These are phyloP conservation scores for Anadara kagoshimensis DNA, from an alignment of 1,140 invertebrate species.

Conservation along the genomic window DNA sequence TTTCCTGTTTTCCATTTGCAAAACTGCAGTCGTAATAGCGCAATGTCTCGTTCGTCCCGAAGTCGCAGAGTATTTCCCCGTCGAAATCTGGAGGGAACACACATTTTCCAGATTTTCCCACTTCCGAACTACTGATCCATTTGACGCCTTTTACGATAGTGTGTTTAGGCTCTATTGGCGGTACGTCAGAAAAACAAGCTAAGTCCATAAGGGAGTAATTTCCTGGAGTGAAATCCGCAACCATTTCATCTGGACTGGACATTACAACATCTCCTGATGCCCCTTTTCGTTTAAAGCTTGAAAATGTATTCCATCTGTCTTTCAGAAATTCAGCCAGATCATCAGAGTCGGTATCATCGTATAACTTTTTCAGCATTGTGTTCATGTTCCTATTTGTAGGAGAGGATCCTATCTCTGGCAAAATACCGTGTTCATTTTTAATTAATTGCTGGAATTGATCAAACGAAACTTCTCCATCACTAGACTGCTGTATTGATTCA, in stretches of 20 bases:
- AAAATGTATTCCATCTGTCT: constrained; percentile 30
- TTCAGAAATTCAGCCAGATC: constrained; percentile 8
- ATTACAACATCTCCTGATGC: constrained; percentile 25
- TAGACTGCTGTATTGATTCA: neutral
- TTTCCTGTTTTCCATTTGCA: constrained; percentile 31
- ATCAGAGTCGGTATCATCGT: constrained; percentile 6
- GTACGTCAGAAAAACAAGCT: constrained; percentile 37
- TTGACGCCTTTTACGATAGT: constrained; percentile 27
- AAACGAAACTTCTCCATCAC: too few species aligned
- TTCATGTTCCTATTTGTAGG: neutral
- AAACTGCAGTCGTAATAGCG: constrained; percentile 38
- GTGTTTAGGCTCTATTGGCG: constrained; percentile 28
- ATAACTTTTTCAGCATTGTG: neutral
- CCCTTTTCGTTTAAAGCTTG: constrained; percentile 14
- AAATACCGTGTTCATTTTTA: neutral
- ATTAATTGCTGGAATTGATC: too few species aligned
- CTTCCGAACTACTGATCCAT: constrained; percentile 16
- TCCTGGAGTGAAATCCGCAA: constrained; percentile 35
- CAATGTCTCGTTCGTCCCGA: constrained; percentile 35
- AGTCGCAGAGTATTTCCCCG: constrained; percentile 12
- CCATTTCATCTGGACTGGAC: constrained; percentile 36
- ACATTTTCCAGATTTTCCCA: constrained; percentile 29
- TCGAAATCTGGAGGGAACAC: constrained; percentile 28
- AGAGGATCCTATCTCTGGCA: neutral
- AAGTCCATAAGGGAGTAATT: constrained; percentile 39